Base-by-base conservation (phyloP, 2,888 invertebrate genomes). In the Therioaphis trifolii region DNA sequence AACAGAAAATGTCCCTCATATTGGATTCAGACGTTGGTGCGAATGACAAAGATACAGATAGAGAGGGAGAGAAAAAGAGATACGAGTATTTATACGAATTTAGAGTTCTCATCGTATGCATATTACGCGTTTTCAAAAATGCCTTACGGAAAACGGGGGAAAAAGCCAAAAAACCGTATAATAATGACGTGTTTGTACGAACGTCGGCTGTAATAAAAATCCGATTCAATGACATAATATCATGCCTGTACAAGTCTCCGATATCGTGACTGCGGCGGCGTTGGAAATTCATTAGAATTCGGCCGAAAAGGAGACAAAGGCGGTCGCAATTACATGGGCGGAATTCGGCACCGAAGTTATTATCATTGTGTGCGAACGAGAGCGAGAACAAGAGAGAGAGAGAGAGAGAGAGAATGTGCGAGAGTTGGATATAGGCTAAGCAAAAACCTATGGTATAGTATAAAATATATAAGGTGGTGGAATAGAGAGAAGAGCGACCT, bases 211-310 rank as follows among this genome's bases (percentile, higher is more conserved):
- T 27, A n/a, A 76, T 76, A 76, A 77, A 76, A 66, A 46, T 14
- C 55, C 74, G 40, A 55, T 55, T 74, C 74, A 40, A 35, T 29
- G 24, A 49, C 49, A n/a, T n/a, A n/a, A 5, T 71, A 35, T 52
- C 46, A 43, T 24, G 14, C 24, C 15, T n/a, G 68, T 69, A 79
- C 55, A 55, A 68, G 69, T 79, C 69, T 69, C 55, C 55, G 69
- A 58, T 80, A 80, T 80, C 80, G 71, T 80, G 68, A 79, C 79
- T 43, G 27, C 43, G 40, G 35, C 15, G 58, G 40, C 35, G 79
- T 46, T 61, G 55, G 71, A 46, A 80, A 80, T 80, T 80, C 79
- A 58, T 80, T 80, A 80, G 55, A 80, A 80, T 71, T 80, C 79
- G 40, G 43, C 58, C 12, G 79, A 71, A 80, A 80, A 61, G 46